Conservation (phyloP, 2,797 vertebrate genomes). For the Hydrophis major region DNA sequence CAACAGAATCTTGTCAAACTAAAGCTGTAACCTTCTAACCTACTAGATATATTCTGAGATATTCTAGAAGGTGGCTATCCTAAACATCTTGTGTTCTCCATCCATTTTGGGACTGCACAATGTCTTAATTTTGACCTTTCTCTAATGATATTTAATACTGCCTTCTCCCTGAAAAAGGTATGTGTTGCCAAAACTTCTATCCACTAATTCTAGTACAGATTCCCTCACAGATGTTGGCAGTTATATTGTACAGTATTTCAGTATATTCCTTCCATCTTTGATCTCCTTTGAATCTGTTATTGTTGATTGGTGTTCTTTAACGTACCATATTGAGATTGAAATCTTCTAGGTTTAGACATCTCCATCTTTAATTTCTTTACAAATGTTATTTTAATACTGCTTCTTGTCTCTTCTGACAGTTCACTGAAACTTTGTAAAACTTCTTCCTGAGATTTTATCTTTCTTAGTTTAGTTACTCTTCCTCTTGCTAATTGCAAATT, state of each 20-base stretch:
- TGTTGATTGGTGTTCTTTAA: not conserved
- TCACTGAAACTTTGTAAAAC: not conserved
- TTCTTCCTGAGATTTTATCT: not conserved
- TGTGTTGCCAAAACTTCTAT: not conserved
- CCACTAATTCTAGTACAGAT: not conserved
- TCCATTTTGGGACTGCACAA: not conserved
- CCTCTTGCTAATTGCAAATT: not conserved
- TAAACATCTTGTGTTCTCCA: not conserved
- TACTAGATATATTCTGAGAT: not conserved
- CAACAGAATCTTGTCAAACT: not conserved
- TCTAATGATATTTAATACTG: not conserved
- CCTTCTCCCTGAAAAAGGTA: not conserved
- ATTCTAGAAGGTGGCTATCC: not conserved
- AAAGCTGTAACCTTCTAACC: not conserved
- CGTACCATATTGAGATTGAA: not conserved
- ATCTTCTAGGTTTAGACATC: not conserved
- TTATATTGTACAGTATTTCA: not conserved
- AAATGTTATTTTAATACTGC: not conserved
- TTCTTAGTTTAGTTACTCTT: not conserved
- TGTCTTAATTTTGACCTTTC: not conserved
- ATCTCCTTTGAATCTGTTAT: not conserved
- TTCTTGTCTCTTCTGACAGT: not conserved
- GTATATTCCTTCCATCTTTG: not conserved
- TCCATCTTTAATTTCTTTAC: not conserved
- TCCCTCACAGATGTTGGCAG: not conserved